Percentiles rank a stretch among this genome's conserved stretches.
Evolutionary conservation across 2,888 invertebrate species (phyloP).

Genomic region (Folsomia manolachei): DNA sequence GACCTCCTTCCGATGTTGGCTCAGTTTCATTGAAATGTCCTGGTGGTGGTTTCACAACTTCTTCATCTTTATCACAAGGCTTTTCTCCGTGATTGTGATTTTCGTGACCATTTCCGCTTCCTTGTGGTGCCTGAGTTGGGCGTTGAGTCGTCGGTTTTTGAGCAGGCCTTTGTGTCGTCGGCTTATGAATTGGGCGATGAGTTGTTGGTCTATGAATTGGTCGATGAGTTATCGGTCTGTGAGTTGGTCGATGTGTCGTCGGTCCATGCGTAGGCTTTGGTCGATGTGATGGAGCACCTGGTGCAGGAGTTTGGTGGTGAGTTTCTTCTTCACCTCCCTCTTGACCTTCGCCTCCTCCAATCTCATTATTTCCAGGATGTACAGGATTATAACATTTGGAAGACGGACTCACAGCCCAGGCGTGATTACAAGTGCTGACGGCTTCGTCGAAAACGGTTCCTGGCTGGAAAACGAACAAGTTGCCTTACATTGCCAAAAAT

Average conservation of each 20-base stretch:
- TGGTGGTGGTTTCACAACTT: constrained; percentile 8
- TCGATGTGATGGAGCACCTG: not conserved
- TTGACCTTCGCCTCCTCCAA: not conserved
- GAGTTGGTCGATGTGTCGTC: not conserved
- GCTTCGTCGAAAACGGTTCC: constrained; percentile 47
- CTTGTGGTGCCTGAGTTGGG: constrained; percentile 2
- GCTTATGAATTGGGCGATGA: not conserved
- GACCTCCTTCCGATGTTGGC: constrained; percentile 1
- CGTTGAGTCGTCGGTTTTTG: not conserved
- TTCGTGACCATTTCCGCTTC: not conserved
- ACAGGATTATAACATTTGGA: constrained; percentile 34
- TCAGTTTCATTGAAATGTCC: constrained; percentile 11
- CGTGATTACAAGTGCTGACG: constrained; percentile 41
- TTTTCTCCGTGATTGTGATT: constrained; percentile 6
- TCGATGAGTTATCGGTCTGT: not conserved
- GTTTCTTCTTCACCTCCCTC: constrained; percentile 15
- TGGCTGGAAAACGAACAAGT: constrained; percentile 6
- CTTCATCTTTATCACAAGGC: constrained; percentile 16
- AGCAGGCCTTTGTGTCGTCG: constrained; percentile 1
- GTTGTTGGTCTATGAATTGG: not conserved
- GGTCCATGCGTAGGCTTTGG: not conserved
- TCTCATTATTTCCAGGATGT: not conserved
- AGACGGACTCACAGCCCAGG: constrained; percentile 40
- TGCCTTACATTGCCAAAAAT: not conserved
- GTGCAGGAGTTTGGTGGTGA: not conserved